Percentiles rank a stretch among this genome's conserved stretches.
These are phyloP conservation scores for Unio pictorum DNA, from an alignment of 2,888 invertebrate genomes.

Conservation along the genomic window DNA sequence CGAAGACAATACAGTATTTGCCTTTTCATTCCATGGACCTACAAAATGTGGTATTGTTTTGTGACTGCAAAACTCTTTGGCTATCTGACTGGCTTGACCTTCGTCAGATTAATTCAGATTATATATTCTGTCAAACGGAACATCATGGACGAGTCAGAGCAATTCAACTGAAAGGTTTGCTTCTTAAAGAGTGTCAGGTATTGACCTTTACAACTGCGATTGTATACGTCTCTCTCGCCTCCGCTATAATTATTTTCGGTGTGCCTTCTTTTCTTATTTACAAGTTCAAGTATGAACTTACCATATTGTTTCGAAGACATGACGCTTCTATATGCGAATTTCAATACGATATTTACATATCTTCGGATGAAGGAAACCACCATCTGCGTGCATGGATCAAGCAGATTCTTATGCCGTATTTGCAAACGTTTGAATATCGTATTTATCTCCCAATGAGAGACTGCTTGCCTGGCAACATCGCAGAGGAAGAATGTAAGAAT, in stretches of 20 bases:
- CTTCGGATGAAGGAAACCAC: conserved; percentile 4
- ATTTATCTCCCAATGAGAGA: conserved; percentile 7
- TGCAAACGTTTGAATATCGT: conserved; percentile 1
- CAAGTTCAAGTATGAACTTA: too few relatives aligned
- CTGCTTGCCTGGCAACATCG: background rate
- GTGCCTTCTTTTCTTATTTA: too few relatives aligned
- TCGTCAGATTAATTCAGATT: background rate
- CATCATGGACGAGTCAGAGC: background rate
- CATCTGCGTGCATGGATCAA: conserved; percentile 1
- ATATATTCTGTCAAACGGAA: background rate
- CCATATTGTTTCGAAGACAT: too few relatives aligned
- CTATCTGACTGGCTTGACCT: background rate
- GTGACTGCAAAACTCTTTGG: conserved; percentile 4
- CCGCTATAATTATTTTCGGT: too few relatives aligned
- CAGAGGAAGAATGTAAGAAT: conserved; percentile 2
- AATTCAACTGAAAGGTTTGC: too few relatives aligned
- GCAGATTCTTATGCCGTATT: background rate
- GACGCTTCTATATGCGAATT: too few relatives aligned
- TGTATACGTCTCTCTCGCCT: too few relatives aligned
- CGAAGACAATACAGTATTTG: background rate
- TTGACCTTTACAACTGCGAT: too few relatives aligned
- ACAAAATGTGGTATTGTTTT: background rate
- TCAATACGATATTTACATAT: conserved; percentile 8
- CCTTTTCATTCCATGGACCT: background rate
- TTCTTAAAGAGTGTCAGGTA: too few relatives aligned